phyloP scores from a whole-genome alignment of 1,140 invertebrate species.

The Neodiprion pinetum region DNA sequence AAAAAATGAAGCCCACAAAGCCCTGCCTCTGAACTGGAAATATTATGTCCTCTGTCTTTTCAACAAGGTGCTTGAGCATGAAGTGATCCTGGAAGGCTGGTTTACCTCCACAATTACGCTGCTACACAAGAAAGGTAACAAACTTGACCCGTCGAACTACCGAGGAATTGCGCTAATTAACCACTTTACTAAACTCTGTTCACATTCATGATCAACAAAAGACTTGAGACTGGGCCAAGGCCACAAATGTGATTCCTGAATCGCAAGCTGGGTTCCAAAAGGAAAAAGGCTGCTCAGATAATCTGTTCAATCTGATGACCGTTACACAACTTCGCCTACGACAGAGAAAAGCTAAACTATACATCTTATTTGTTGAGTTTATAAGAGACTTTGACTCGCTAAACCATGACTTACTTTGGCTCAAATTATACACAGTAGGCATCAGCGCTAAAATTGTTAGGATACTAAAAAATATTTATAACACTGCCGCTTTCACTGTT shows the following conservation, averaged over 20 bases:
- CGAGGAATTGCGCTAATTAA: constrained; percentile 24
- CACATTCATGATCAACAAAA: constrained; percentile 25
- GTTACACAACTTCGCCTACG: not conserved
- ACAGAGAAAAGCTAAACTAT: not conserved
- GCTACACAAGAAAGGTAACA: not conserved
- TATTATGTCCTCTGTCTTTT: not conserved
- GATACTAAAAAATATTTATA: not conserved
- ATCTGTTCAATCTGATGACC: constrained; percentile 15
- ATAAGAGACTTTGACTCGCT: not conserved
- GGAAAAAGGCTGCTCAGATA: constrained; percentile 21
- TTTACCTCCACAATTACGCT: not conserved
- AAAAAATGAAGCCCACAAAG: not conserved
- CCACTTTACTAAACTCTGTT: constrained; percentile 25
- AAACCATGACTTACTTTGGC: not conserved
- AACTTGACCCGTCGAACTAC: constrained; percentile 11
- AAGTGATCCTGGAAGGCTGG: not conserved
- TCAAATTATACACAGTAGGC: not conserved
- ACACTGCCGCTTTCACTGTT: not conserved
- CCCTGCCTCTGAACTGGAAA: not conserved
- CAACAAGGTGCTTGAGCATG: not conserved
- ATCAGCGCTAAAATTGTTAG: not conserved
- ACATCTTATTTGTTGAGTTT: not conserved
- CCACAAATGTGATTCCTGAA: constrained; percentile 19
- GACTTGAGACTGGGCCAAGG: constrained; percentile 28
- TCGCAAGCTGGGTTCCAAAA: constrained; percentile 28